These are phyloP conservation scores for Eupithecia vulgata DNA, from an alignment of 2,888 invertebrate genomes.

Conservation along the genomic window DNA sequence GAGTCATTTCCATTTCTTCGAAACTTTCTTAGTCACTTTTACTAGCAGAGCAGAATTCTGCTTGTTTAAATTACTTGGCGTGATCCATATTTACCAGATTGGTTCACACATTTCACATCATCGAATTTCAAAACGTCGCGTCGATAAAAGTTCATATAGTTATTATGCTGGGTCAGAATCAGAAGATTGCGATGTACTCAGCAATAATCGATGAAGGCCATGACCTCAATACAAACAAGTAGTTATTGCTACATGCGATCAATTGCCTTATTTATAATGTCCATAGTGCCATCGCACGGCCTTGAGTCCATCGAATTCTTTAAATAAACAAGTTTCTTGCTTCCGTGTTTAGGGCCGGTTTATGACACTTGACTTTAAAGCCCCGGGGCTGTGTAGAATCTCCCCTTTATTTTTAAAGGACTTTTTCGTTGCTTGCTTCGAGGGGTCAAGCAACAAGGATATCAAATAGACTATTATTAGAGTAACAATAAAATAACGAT, in stretches of 20 bases:
- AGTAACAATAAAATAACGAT: not conserved
- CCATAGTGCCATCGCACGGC: conserved; percentile 24
- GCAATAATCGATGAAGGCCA: conserved; percentile 42
- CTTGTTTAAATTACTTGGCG: not conserved
- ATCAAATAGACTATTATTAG: not conserved
- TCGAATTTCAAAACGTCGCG: not conserved
- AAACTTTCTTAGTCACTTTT: conserved; percentile 29
- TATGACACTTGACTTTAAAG: conserved; percentile 11
- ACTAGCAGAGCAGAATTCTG: conserved; percentile 12
- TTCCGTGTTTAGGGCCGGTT: conserved; percentile 20
- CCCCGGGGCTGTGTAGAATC: not conserved
- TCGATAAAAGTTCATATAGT: not conserved
- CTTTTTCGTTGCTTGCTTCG: not conserved
- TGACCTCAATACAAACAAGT: conserved; percentile 48
- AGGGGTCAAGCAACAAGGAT: not conserved
- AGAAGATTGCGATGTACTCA: conserved; percentile 19
- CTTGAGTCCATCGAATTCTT: conserved; percentile 25
- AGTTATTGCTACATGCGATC: conserved; percentile 33
- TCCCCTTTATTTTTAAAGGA: conserved; percentile 7
- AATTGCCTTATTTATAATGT: conserved; percentile 34
- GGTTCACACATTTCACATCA: not conserved
- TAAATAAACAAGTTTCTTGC: conserved; percentile 15
- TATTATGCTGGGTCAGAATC: conserved; percentile 8
- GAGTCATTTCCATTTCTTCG: conserved; percentile 35
- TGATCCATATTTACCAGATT: not conserved